phyloP scores from a whole-genome alignment of 2,888 invertebrate species.

The Eristalinus aeneus region DNA sequence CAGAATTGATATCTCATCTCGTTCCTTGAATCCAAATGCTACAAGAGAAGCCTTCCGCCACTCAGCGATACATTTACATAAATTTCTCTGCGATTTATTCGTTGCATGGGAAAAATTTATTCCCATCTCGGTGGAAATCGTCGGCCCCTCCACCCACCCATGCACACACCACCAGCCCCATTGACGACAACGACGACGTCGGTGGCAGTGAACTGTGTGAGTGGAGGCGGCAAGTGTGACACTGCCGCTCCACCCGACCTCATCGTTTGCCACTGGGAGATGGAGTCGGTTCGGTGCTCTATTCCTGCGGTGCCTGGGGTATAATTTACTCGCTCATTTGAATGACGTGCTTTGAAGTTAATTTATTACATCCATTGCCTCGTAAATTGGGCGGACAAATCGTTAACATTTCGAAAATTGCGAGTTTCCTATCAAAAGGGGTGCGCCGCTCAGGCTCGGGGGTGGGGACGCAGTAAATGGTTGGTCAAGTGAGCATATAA shows the following conservation, averaged over 20 bases:
- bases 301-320: constrained; percentile 47
- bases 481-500: background rate
- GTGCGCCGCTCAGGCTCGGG: background rate
- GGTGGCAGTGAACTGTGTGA: background rate
- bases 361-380: constrained; percentile 75
- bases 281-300: constrained; percentile 40
- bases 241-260: background rate
- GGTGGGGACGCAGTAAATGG: background rate
- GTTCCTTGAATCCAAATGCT: constrained; percentile 6
- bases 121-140: background rate
- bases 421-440: constrained; percentile 44
- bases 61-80: constrained; percentile 45
- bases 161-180: background rate
- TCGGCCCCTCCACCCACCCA: background rate
- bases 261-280: background rate
- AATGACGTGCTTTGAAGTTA: constrained; percentile 71
- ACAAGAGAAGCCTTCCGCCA: background rate
- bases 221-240: background rate
- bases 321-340: constrained; percentile 61
- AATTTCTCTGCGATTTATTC: constrained; percentile 57
- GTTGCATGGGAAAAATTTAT: constrained; percentile 49
- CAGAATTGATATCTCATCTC: constrained; percentile 28
- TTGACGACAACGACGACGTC: background rate
- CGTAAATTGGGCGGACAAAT: constrained; percentile 73
- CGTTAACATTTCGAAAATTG: constrained; percentile 58